These are phyloP conservation scores for Enteromius anoplus DNA, from an alignment of 2,797 vertebrate species.

Conservation along the genomic window DNA sequence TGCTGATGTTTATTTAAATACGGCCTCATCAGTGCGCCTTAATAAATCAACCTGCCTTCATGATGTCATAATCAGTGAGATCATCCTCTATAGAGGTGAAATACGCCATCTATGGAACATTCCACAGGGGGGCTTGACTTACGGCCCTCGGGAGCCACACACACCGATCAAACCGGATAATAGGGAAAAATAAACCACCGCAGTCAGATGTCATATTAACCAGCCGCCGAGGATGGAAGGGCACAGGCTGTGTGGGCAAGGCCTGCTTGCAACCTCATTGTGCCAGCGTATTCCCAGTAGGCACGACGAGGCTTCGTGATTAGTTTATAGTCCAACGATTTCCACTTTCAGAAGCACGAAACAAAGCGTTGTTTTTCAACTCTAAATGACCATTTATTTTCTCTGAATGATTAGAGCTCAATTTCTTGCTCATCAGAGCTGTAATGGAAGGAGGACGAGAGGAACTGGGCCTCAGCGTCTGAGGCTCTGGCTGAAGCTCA, in stretches of 20 bases:
- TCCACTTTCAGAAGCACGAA: conserved; percentile 34
- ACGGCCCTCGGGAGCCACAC: conserved; percentile 41
- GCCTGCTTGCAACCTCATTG: conserved; percentile 9
- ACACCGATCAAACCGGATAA: conserved; percentile 48
- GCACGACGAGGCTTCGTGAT: conserved; percentile 26
- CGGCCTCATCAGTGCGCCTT: conserved; percentile 58
- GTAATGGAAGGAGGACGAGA: conserved; percentile 54
- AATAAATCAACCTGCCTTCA: conserved; percentile 71
- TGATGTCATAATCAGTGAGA: conserved; percentile 72
- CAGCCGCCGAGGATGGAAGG: conserved; percentile 8
- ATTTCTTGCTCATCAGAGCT: conserved; percentile 48
- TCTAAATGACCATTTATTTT: conserved; percentile 46
- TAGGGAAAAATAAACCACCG: conserved; percentile 21
- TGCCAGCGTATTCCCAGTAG: conserved; percentile 10
- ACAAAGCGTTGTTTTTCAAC: conserved; percentile 38
- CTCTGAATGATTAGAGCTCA: conserved; percentile 33
- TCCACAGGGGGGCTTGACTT: conserved; percentile 30
- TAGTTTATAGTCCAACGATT: conserved; percentile 37
- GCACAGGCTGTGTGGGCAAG: conserved; percentile 31
- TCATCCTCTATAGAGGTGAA: conserved; percentile 58
- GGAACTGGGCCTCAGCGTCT: conserved; percentile 30
- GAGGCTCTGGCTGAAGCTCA: conserved; percentile 21
- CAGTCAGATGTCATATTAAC: conserved; percentile 25
- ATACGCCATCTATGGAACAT: conserved; percentile 58
- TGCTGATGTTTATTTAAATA: conserved; percentile 69